Evolutionary conservation across 2,888 invertebrate genomes (phyloP).

Genomic region (Philonicus albiceps): DNA sequence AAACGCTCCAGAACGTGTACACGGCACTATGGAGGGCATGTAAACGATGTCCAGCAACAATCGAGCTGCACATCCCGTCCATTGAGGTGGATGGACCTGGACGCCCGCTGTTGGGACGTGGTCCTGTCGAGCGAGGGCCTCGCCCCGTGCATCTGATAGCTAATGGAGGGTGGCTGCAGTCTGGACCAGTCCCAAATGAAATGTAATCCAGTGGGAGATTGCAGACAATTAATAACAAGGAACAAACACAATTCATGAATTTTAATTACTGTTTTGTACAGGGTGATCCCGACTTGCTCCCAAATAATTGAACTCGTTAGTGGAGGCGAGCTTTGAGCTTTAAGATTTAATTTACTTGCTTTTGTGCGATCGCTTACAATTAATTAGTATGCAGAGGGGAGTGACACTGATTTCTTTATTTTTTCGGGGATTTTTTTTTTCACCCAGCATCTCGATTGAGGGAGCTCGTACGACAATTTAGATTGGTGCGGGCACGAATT

Average conservation of each 20-base stretch:
- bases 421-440: not conserved
- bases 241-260: constrained; percentile 20
- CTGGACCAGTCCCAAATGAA: not conserved
- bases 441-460: not conserved
- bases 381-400: not conserved
- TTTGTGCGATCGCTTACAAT: not conserved
- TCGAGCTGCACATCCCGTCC: not conserved
- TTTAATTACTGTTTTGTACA: constrained; percentile 12
- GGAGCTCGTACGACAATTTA: not conserved
- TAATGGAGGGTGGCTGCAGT: not conserved
- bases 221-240: not conserved
- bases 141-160: not conserved
- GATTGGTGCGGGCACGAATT: not conserved
- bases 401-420: not conserved
- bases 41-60: not conserved
- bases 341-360: not conserved
- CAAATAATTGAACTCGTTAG: not conserved
- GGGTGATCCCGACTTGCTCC: not conserved
- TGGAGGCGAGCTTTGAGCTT: not conserved
- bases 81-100: not conserved
- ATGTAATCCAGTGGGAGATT: not conserved
- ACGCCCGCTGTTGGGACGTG: not conserved
- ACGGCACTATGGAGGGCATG: not conserved
- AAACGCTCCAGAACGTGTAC: not conserved
- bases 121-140: not conserved